Conservation (phyloP, 1,140 invertebrate genomes). For the Uloborus diversus region DNA sequence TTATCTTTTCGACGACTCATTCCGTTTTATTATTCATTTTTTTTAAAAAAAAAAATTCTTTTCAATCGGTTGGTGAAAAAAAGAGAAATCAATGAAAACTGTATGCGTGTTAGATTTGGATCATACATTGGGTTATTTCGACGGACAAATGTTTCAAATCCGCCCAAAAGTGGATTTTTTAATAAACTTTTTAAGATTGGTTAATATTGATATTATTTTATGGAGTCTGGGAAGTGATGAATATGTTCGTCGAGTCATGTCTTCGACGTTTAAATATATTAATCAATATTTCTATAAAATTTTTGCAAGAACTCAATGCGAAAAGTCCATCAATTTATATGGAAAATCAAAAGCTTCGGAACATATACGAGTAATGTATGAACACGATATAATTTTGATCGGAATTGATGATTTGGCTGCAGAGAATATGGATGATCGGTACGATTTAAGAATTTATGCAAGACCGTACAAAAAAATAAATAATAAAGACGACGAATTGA, state of each 20-base stretch:
- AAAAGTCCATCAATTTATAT: background rate
- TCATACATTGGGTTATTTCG: background rate
- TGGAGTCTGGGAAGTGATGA: background rate
- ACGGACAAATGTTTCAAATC: background rate
- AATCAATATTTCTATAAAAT: background rate
- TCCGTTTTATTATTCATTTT: background rate
- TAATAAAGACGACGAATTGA: background rate
- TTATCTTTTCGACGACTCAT: background rate
- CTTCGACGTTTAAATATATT: background rate
- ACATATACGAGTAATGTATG: background rate
- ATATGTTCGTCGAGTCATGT: background rate
- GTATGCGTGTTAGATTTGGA: constrained; percentile 7
- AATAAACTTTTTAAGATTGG: constrained; percentile 7
- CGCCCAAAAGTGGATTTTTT: background rate
- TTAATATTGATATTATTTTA: constrained; percentile 16
- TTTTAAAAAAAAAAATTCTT: background rate
- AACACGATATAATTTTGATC: background rate
- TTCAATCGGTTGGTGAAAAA: background rate
- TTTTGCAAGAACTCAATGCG: background rate
- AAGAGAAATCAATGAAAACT: too few species aligned
- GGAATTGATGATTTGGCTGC: background rate
- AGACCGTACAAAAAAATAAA: background rate
- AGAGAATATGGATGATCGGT: background rate
- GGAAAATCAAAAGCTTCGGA: background rate
- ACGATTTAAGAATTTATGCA: background rate